phyloP scores from a whole-genome alignment of 2,888 invertebrate genomes.

The Oscheius sp. region DNA sequence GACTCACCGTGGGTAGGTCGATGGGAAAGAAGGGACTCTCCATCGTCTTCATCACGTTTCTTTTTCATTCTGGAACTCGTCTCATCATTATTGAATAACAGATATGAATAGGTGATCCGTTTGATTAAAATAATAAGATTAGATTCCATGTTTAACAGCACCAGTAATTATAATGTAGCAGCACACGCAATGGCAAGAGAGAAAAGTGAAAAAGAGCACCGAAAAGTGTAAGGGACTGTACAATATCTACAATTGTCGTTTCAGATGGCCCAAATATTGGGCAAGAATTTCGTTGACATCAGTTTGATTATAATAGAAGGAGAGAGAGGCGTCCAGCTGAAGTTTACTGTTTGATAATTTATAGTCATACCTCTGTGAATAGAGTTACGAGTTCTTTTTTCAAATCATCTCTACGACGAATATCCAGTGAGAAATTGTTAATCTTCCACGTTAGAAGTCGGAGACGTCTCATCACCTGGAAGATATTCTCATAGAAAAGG shows the following conservation, averaged over 20 bases:
- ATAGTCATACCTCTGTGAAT: neutral
- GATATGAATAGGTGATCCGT: too few species aligned
- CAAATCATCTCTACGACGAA: neutral
- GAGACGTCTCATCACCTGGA: conserved; percentile 29
- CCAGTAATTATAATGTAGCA: too few species aligned
- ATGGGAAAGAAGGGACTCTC: conserved; percentile 8
- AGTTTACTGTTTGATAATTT: neutral
- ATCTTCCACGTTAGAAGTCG: conserved; percentile 28
- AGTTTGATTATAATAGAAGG: neutral
- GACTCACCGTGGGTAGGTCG: neutral
- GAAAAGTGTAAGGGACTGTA: neutral
- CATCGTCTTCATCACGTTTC: conserved; percentile 8
- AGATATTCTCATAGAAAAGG: neutral
- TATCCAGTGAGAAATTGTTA: conserved; percentile 7
- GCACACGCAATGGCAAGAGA: conserved; percentile 1
- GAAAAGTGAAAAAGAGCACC: conserved; percentile 4
- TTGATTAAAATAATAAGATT: neutral
- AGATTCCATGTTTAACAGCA: conserved; percentile 9
- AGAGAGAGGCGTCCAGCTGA: conserved; percentile 10
- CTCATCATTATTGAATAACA: too few species aligned
- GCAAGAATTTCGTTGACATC: conserved; percentile 25
- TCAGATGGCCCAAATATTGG: conserved; percentile 21
- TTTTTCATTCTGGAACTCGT: conserved; percentile 23
- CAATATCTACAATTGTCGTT: conserved; percentile 3
- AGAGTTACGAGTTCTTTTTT: neutral